Base-by-base conservation (phyloP, 1,140 invertebrate species). In the Teleopsis dalmanni region DNA sequence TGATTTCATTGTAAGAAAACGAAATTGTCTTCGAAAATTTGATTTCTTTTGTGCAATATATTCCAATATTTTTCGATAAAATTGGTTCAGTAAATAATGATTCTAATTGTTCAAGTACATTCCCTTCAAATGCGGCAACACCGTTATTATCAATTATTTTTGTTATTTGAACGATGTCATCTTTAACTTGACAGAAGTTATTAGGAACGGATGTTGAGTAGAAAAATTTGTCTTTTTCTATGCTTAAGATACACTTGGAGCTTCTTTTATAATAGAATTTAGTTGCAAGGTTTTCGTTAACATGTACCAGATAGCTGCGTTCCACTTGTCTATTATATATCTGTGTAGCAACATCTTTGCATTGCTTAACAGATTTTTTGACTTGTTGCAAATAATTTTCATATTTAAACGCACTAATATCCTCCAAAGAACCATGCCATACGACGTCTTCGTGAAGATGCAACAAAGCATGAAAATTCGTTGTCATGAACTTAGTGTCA, bases 341-440 rank as follows among this genome's bases (percentile, higher is more conserved):
- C 41, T 54, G 45, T 19, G 36, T 35, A 4, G 49, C 53, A 31
- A 45, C 44, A 46, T 31, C 48, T 43, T 35, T 10, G 5, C 40
- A 40, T 21, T 54, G 51, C 14, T 27, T 51, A 44, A 51, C 50
- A 3, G 34, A 46, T 2, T 42, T 33, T 22, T 54, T 54, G 35
- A 47, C 50, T 47, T 38, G 50, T 27, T 50, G 21, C 11, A 53
- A 50, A 47, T 54, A 18, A 21, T 52, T 55, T 11, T 55, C 50
- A 52, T 52, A 55, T 44, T 55, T 55, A 21, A 55, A 55, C 8
- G 53, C 53, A 33, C 50, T 52, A 44, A 47, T 51, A 36, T 47
- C 19, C 26, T 51, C 27, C 41, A 48, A 51, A 48, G 33, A 34
- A 16, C 52, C 52, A 48, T 29, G 42, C 44, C 37, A 23, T 36